Base-by-base conservation (phyloP, 2,797 vertebrate species). In the Crypturellus tataupa region DNA sequence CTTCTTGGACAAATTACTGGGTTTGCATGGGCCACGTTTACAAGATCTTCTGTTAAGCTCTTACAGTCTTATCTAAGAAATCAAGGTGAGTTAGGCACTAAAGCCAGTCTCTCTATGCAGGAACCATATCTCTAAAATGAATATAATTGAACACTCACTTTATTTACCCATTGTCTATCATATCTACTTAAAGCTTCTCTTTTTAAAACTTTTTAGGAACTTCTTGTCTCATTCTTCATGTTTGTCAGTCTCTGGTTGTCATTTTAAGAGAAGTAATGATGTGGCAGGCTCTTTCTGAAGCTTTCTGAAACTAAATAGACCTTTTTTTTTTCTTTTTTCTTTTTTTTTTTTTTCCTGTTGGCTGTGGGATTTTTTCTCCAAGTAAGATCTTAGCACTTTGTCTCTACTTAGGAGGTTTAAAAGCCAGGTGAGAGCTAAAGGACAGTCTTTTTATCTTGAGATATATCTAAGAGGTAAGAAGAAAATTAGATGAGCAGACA, bases 71-170 rank as follows among this genome's bases (percentile, higher is more conserved):
- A 19, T n/a, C n/a, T n/a, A n/a, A n/a, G 55, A 56, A 56, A n/a
- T 56, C 31, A 56, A 56, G 31, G 31, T 10, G 18, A 56, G 31
- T 31, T 55, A 55, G 53, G 29, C 29, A 31, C 25, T n/a, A n/a
- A 20, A 31, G 31, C 10, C 55, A n/a, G 55, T 56, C 27, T 31
- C 17, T n/a, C 11, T n/a, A 19, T 56, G 55, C 31, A 68, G 53
- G 64, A 90, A 80, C 2, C 4, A 62, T 70, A 65, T 23, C 11
- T n/a, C 21, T 49, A 77, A 79, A 77, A 64, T 37, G 0, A 42
- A 14, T 11, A 29, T 42, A 16, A 10, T 59, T 0, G 0, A 12
- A 65, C 62, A 42, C 4, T 3, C 1, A 27, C 5, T 49, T 89
- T 62, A 59, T 90, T 85, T 69, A 4, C 9, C 12, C 17, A 7